phyloP scores from a whole-genome alignment of 2,888 invertebrate species.

The Lumbricus terrestris region DNA sequence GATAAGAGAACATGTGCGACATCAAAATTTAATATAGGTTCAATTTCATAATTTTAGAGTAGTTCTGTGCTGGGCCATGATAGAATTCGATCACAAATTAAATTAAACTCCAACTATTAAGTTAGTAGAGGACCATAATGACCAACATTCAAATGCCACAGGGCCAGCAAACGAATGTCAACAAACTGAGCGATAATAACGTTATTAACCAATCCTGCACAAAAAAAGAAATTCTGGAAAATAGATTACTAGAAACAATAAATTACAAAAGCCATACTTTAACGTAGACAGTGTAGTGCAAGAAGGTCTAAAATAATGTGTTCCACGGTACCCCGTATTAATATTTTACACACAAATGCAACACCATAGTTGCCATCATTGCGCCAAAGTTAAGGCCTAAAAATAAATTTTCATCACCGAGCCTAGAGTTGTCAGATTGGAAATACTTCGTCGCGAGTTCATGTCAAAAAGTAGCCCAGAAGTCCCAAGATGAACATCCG shows the following conservation, averaged over 20 bases:
- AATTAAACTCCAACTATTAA: too few relatives aligned
- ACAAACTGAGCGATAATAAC: neutral
- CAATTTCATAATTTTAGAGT: too few relatives aligned
- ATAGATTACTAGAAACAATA: neutral
- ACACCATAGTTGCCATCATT: neutral
- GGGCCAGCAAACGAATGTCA: neutral
- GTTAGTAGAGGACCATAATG: too few relatives aligned
- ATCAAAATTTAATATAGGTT: too few relatives aligned
- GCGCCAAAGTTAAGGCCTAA: neutral
- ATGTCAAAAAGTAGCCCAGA: too few relatives aligned
- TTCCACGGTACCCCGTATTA: neutral
- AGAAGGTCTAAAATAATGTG: neutral
- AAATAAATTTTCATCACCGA: neutral
- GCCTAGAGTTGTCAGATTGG: too few relatives aligned
- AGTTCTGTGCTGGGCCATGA: too few relatives aligned
- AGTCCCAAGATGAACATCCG: too few relatives aligned
- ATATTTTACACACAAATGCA: neutral
- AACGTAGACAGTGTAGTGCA: neutral
- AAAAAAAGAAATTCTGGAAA: neutral
- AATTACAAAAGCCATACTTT: neutral
- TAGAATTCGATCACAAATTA: too few relatives aligned
- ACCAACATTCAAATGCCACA: neutral
- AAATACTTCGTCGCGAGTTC: too few relatives aligned
- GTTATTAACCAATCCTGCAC: neutral
- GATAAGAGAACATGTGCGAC: too few relatives aligned